Percentiles rank a stretch among this genome's conserved stretches.
These are phyloP conservation scores for Hucho hucho DNA, from an alignment of 2,113 vertebrate species.

Conservation along the genomic window DNA sequence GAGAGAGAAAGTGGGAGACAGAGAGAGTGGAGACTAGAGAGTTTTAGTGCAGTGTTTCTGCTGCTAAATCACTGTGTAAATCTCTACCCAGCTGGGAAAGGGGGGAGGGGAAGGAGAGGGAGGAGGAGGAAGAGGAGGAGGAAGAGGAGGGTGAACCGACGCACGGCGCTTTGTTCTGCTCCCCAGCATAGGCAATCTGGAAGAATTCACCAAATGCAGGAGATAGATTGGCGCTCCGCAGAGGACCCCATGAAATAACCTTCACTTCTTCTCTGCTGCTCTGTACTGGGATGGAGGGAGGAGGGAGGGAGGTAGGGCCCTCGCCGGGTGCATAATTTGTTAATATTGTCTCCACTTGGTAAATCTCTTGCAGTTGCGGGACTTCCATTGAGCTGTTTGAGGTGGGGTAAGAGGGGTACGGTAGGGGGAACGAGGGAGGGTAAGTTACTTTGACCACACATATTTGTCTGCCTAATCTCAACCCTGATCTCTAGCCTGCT, in stretches of 20 bases:
- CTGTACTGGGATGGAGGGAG: conserved; percentile 43
- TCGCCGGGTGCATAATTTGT: conserved; percentile 76
- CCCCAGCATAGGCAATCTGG: conserved; percentile 79
- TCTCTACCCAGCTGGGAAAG: conserved; percentile 59
- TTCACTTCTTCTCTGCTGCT: conserved; percentile 69
- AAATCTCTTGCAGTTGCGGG: conserved; percentile 85
- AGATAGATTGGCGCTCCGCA: conserved; percentile 85
- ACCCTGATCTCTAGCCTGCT: too few relatives aligned
- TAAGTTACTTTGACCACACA: too few relatives aligned
- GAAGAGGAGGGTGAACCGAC: conserved; percentile 64
- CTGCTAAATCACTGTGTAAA: conserved; percentile 86
- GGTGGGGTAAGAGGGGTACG: conserved; percentile 34
- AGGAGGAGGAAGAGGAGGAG: conserved; percentile 58
- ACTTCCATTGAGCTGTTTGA: conserved; percentile 64
- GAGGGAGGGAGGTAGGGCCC: conserved; percentile 69
- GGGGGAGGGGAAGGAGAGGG: conserved; percentile 43
- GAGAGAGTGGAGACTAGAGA: conserved; percentile 9
- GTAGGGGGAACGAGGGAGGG: conserved; percentile 19
- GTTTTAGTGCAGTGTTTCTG: conserved; percentile 57
- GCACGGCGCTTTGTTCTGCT: conserved; percentile 83
- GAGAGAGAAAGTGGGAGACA: conserved; percentile 33
- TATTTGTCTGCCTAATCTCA: too few relatives aligned
- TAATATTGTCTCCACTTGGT: conserved; percentile 74
- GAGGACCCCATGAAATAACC: conserved; percentile 87
- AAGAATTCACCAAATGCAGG: conserved; percentile 88